Evolutionary conservation across 2,888 invertebrate species (phyloP), one percentile per base, ranked within the genome.

Genomic region (Gasteruption jaculator): DNA sequence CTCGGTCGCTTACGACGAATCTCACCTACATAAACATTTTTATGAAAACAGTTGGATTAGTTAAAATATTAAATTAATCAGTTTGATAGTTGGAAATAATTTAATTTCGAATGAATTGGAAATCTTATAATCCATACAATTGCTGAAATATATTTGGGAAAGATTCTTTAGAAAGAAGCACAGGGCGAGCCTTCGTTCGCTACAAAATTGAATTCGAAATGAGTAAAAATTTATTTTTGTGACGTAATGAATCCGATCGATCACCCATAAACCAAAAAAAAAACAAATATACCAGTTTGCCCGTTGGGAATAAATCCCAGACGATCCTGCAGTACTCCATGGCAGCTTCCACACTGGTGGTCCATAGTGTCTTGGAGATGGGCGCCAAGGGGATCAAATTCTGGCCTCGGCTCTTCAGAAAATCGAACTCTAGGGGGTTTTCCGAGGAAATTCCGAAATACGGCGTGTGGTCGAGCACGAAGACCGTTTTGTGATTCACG

Each of bases 271-370:
- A n/a, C n/a, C n/a, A 14, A 15, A 20, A 34, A 26, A 36, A 12
- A 12, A 26, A 29, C 11, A 11, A 12, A 29, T 72, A 68, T 75
- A 91, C 89, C 71, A 91, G 72, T 76, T 92, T 91, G 45, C 86
- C 88, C 44, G 82, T 80, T 1, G 95, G 93, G 75, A 92, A 96
- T n/a, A 97, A 76, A 72, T 99, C 97, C 89, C 92, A 94, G 1
- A 94, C 91, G 54, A 99, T 91, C 16, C 97, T 81, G 58, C 94
- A 92, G 66, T 96, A 97, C 71, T 99, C 99, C 44, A 96, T 81
- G 1, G 92, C 86, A 2, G 92, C 87, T 75, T 97, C 97, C 0
- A 96, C 90, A 52, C 90, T 88, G 61, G 91, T 93, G 0, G 95
- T 96, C 97, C 97, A 99, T 38, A 97, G 69, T 1, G 91, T 88